Percentiles rank a stretch among this genome's conserved stretches.
These are phyloP conservation scores for Acanthornis magna DNA, from an alignment of 2,797 vertebrate species.

Conservation along the genomic window DNA sequence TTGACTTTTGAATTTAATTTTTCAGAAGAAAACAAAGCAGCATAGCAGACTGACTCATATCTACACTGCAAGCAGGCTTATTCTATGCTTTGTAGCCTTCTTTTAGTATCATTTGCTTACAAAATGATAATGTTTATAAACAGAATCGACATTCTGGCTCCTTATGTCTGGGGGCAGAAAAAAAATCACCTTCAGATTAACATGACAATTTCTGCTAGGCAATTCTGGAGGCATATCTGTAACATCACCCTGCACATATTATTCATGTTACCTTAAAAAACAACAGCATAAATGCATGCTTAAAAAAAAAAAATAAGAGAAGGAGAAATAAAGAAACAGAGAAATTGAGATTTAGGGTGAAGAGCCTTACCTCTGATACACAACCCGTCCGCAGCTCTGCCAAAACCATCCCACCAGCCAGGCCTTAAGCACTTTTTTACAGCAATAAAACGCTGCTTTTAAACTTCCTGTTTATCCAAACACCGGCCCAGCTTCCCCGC, in stretches of 20 bases:
- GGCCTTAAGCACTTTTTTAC: slow-evolving; percentile 33
- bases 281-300: neutral
- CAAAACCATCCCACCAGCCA: slow-evolving; percentile 1
- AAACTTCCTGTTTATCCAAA: slow-evolving; percentile 60
- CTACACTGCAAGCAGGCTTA: neutral
- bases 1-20: neutral
- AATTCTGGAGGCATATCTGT: neutral
- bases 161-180: neutral
- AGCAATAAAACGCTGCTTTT: slow-evolving; percentile 19
- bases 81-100: neutral
- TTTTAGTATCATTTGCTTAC: neutral
- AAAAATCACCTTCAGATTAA: neutral
- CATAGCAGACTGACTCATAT: neutral
- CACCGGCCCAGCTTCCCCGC: neutral
- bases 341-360: neutral
- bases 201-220: neutral
- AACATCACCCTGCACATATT: neutral
- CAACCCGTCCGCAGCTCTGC: neutral
- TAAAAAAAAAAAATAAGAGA: neutral
- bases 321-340: neutral
- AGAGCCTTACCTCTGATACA: slow-evolving; percentile 10
- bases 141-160: slow-evolving; percentile 9
- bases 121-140: slow-evolving; percentile 1
- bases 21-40: slow-evolving; percentile 28
- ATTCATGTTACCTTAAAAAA: neutral